Conservation (phyloP, 2,888 invertebrate genomes). For the Altica lythri region DNA sequence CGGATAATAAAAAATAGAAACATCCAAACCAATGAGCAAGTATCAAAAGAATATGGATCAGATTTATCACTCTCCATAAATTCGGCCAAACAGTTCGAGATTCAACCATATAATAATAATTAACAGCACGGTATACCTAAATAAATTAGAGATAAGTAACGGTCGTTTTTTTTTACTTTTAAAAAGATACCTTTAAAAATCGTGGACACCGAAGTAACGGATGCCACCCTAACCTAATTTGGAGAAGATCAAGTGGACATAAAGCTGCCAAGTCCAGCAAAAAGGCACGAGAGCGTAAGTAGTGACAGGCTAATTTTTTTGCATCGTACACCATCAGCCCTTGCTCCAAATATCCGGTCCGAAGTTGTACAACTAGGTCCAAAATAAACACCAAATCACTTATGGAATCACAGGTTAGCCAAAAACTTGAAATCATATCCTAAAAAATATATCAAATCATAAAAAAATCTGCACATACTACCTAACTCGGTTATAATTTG, state of each 20-base stretch:
- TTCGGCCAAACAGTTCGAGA: constrained; percentile 95
- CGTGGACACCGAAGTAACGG: constrained; percentile 88
- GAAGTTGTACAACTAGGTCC: constrained; percentile 88
- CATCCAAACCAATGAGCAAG: constrained; percentile 98
- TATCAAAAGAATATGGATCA: constrained; percentile 92
- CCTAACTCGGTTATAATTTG: too few relatives aligned
- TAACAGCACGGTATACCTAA: constrained; percentile 88
- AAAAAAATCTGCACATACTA: too few relatives aligned
- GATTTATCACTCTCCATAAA: constrained; percentile 92
- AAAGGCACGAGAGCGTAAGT: constrained; percentile 82
- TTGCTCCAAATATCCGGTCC: constrained; percentile 94
- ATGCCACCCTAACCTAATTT: constrained; percentile 77
- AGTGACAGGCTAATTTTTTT: constrained; percentile 87
- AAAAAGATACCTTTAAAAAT: constrained; percentile 75
- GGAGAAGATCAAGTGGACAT: constrained; percentile 84
- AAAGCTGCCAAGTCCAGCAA: constrained; percentile 82
- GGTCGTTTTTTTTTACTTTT: too few relatives aligned
- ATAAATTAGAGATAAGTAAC: too few relatives aligned
- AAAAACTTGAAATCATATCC: constrained; percentile 70
- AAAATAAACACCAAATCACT: constrained; percentile 86
- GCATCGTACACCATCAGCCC: constrained; percentile 91
- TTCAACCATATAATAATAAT: constrained; percentile 95
- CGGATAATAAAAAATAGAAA: constrained; percentile 93
- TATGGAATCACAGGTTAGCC: constrained; percentile 82
- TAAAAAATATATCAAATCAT: too few relatives aligned